These are phyloP conservation scores for Gambusia holbrooki DNA, from an alignment of 2,113 vertebrate genomes.

Conservation along the genomic window DNA sequence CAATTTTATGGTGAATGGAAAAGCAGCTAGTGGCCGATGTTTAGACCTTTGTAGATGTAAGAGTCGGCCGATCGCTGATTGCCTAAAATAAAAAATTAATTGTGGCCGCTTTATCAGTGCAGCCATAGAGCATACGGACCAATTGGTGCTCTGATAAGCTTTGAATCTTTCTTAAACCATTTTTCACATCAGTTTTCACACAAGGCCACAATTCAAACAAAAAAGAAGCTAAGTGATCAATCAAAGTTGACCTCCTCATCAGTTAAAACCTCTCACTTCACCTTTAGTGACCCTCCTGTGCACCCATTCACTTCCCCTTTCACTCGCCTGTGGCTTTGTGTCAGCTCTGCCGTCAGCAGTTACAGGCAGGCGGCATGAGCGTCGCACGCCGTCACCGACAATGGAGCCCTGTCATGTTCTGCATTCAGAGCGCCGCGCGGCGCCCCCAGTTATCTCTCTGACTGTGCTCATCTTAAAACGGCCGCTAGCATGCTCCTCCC, in stretches of 20 bases:
- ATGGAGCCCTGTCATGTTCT: slow-evolving; percentile 61
- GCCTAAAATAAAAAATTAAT: too few relatives aligned
- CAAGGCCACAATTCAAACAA: background rate
- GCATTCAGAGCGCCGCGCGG: slow-evolving; percentile 50
- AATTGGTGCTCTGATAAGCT: background rate
- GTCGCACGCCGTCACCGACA: slow-evolving; percentile 42
- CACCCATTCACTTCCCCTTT: slow-evolving; percentile 60
- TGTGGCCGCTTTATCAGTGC: too few relatives aligned
- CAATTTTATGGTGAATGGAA: too few relatives aligned
- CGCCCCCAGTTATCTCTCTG: slow-evolving; percentile 11
- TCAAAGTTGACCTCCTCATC: slow-evolving; percentile 20
- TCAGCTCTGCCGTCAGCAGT: slow-evolving; percentile 71
- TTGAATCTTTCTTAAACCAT: background rate
- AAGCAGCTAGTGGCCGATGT: too few relatives aligned
- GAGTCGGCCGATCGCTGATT: too few relatives aligned
- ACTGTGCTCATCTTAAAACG: slow-evolving; percentile 47
- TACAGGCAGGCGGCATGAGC: slow-evolving; percentile 52
- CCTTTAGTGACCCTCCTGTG: slow-evolving; percentile 56
- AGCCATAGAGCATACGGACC: too few relatives aligned
- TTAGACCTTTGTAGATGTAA: too few relatives aligned
- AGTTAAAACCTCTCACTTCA: slow-evolving; percentile 44
- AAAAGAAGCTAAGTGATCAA: background rate
- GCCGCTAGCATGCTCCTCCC: slow-evolving; percentile 46
- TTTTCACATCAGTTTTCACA: background rate
- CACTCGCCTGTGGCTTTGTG: slow-evolving; percentile 62